Percentiles rank a stretch among this genome's conserved stretches.
Evolutionary conservation across 2,113 vertebrate species (phyloP).

Genomic region (Burhinus oedicnemus): DNA sequence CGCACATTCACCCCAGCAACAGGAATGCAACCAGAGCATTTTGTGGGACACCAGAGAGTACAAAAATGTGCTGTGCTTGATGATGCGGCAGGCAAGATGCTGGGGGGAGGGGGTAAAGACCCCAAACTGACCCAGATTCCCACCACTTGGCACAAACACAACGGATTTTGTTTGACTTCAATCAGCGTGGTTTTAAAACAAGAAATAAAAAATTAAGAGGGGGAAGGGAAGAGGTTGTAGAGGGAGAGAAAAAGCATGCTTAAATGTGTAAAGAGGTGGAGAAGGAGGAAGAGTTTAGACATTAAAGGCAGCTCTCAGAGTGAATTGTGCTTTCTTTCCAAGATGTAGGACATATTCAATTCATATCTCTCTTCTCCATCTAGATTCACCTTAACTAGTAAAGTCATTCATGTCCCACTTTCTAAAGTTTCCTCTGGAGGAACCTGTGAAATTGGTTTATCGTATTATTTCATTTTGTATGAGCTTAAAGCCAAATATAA

Average conservation of each 20-base stretch:
- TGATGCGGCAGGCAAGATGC: not conserved
- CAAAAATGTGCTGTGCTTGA: slow-evolving; percentile 32
- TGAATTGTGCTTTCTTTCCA: not conserved
- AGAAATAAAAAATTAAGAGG: not conserved
- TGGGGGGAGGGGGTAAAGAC: not conserved
- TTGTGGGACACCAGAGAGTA: slow-evolving; percentile 51
- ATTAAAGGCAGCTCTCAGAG: not conserved
- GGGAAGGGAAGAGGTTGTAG: not conserved
- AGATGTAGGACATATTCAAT: not conserved
- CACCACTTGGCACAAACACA: not conserved
- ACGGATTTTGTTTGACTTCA: not conserved
- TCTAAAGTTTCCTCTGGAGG: slow-evolving; percentile 42
- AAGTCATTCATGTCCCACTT: slow-evolving; percentile 29
- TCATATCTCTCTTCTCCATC: not conserved
- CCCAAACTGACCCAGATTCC: slow-evolving; percentile 26
- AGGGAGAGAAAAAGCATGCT: not conserved
- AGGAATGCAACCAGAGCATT: slow-evolving; percentile 10
- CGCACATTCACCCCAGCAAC: not conserved
- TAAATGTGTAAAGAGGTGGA: not conserved
- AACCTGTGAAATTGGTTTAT: slow-evolving; percentile 50
- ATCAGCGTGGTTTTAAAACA: not conserved
- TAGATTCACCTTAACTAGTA: slow-evolving; percentile 21
- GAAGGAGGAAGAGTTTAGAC: not conserved
- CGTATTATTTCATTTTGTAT: slow-evolving; percentile 15
- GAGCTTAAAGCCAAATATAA: slow-evolving; percentile 56